A percentile compares a stretch with the other conserved stretches of the same genome.
phyloP scores from a whole-genome alignment of 2,797 vertebrate genomes.

The Florisuga fusca region DNA sequence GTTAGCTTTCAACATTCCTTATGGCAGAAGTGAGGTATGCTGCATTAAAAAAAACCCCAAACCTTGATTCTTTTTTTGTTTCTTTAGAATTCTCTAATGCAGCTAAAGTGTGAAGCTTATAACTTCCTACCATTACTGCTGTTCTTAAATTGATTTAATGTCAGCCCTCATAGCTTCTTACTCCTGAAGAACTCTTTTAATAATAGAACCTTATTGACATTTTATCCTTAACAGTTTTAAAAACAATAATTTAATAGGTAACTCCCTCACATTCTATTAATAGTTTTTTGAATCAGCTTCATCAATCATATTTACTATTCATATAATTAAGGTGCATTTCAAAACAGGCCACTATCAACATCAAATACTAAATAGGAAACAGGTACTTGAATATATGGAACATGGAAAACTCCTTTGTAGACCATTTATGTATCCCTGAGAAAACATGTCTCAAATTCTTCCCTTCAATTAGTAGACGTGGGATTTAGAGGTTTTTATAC shows the following conservation, averaged over 20 bases:
- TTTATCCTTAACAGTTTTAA: slow-evolving; percentile 10
- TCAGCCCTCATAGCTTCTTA: neutral
- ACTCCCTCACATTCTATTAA: neutral
- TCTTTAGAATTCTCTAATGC: slow-evolving; percentile 32
- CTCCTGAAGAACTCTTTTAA: slow-evolving; percentile 18
- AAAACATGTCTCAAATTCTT: neutral
- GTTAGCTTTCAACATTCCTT: slow-evolving; percentile 51
- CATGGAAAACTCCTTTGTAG: neutral
- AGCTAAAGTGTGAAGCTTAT: neutral
- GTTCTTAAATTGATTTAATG: neutral
- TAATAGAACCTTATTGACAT: neutral
- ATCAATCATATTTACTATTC: neutral
- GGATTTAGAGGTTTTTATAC: neutral
- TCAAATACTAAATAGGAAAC: neutral
- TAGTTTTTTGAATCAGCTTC: neutral
- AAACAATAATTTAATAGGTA: neutral
- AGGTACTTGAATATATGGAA: neutral
- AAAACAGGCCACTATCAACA: neutral
- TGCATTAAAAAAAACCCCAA: slow-evolving; percentile 33
- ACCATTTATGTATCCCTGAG: neutral
- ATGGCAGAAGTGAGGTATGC: slow-evolving; percentile 35
- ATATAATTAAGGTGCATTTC: neutral
- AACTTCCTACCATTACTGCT: neutral
- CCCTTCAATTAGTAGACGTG: neutral
- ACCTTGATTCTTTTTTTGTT: slow-evolving; percentile 44